phyloP scores from a whole-genome alignment of 2,113 vertebrate species.

The Ammodramus savannarum region DNA sequence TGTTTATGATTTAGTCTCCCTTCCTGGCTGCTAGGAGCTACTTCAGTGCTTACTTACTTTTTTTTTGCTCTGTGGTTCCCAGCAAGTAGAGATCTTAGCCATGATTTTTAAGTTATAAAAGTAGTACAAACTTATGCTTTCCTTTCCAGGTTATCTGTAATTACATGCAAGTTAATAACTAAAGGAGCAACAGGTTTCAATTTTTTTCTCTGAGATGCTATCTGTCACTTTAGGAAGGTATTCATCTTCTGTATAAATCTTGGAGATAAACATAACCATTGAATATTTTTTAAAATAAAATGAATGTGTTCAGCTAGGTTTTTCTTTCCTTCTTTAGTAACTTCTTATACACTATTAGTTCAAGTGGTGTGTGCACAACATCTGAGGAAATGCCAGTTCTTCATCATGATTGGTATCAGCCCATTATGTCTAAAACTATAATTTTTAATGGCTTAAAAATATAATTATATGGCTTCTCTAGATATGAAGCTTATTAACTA shows the following conservation, averaged over 20 bases:
- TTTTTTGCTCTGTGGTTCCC: not conserved
- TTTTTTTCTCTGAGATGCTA: not conserved
- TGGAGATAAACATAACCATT: not conserved
- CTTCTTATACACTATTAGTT: not conserved
- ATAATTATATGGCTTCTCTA: not conserved
- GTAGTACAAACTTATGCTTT: not conserved
- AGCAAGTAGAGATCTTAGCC: not conserved
- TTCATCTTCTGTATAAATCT: not conserved
- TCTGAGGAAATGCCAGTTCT: not conserved
- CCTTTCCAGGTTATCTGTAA: not conserved
- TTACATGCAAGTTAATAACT: not conserved
- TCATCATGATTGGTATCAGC: not conserved
- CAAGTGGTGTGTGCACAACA: not conserved
- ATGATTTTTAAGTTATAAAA: not conserved
- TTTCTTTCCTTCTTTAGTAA: not conserved
- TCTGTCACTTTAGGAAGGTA: not conserved
- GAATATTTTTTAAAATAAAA: not conserved
- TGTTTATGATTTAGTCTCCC: not conserved
- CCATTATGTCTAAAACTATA: not conserved
- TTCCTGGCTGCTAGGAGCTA: not conserved
- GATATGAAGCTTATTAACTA: not conserved
- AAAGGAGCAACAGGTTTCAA: not conserved
- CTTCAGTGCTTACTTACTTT: not conserved
- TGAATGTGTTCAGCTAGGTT: not conserved
- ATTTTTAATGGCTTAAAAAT: constrained; percentile 15